These are phyloP conservation scores for Pogonophryne albipinna DNA, from an alignment of 2,797 vertebrate genomes.

Conservation along the genomic window DNA sequence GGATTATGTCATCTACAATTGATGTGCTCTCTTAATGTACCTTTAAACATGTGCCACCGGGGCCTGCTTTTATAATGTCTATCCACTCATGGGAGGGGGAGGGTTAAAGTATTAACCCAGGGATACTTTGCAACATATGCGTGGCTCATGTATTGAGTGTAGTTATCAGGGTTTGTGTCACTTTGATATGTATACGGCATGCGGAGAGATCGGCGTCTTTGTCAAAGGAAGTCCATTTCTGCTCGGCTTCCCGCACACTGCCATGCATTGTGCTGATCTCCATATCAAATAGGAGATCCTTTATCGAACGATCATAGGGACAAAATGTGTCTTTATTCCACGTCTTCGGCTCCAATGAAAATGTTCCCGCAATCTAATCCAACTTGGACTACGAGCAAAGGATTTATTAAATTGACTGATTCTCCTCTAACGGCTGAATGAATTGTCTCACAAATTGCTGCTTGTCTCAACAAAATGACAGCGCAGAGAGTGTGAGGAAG, in stretches of 20 bases:
- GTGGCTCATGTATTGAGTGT: slow-evolving; percentile 64
- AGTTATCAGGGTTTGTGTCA: slow-evolving; percentile 78
- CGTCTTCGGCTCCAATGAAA: slow-evolving; percentile 62
- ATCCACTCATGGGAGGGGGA: slow-evolving; percentile 60
- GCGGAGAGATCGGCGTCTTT: slow-evolving; percentile 65
- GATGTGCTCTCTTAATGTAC: slow-evolving; percentile 85
- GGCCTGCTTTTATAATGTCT: slow-evolving; percentile 79
- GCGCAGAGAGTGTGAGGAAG: slow-evolving; percentile 56
- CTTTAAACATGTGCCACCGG: slow-evolving; percentile 83
- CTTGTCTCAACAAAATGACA: slow-evolving; percentile 79
- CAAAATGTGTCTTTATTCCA: slow-evolving; percentile 76
- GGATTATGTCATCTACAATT: slow-evolving; percentile 85
- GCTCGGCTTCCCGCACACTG: slow-evolving; percentile 66
- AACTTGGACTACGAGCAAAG: slow-evolving; percentile 75
- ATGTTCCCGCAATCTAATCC: slow-evolving; percentile 68
- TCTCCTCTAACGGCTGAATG: slow-evolving; percentile 55
- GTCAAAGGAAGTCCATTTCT: slow-evolving; percentile 76
- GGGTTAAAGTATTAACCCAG: slow-evolving; percentile 79
- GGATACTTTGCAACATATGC: slow-evolving; percentile 77
- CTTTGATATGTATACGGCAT: slow-evolving; percentile 80
- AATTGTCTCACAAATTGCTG: slow-evolving; percentile 74
- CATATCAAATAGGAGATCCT: slow-evolving; percentile 80
- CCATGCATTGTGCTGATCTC: slow-evolving; percentile 76
- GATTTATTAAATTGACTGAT: slow-evolving; percentile 75
- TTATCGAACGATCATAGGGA: slow-evolving; percentile 80